Evolutionary conservation across 30 jellyfish, hydroid and myxozoan species (phyloP).

Genomic region (Turritopsis rubra): DNA sequence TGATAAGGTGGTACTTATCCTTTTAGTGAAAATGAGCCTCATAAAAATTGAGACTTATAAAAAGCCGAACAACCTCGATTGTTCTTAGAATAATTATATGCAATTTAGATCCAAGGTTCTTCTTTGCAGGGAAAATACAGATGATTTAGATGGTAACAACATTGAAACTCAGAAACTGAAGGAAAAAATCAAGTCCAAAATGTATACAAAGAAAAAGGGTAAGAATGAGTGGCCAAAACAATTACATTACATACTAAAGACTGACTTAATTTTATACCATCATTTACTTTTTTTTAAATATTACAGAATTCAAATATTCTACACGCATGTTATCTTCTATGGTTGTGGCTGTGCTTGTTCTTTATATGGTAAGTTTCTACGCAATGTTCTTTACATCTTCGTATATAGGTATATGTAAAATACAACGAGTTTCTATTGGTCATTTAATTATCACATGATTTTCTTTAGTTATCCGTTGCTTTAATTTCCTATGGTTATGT

Average conservation of each 20-base stretch:
- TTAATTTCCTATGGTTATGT: neutral
- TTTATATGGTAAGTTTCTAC: slow-evolving; percentile 7
- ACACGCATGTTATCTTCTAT: slow-evolving; percentile 18
- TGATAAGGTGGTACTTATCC: too few species aligned
- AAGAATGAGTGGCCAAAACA: too few species aligned
- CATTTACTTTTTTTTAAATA: neutral
- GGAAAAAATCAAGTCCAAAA: neutral
- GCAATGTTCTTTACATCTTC: neutral
- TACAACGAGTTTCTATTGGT: too few species aligned
- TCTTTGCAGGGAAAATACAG: neutral
- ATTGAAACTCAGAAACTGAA: neutral
- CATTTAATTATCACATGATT: neutral
- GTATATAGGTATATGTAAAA: neutral
- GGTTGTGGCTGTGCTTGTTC: slow-evolving; percentile 18
- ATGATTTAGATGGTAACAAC: neutral
- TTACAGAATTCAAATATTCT: slow-evolving; percentile 25
- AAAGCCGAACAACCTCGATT: too few species aligned
- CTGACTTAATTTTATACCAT: too few species aligned
- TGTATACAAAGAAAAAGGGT: neutral
- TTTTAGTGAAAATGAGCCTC: too few species aligned
- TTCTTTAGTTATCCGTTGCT: neutral
- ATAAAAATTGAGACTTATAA: too few species aligned
- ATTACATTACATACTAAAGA: too few species aligned
- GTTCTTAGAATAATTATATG: too few species aligned
- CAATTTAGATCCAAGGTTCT: too few species aligned